These are phyloP conservation scores for Platycnemis pennipes DNA, from an alignment of 2,888 invertebrate species.

Conservation along the genomic window DNA sequence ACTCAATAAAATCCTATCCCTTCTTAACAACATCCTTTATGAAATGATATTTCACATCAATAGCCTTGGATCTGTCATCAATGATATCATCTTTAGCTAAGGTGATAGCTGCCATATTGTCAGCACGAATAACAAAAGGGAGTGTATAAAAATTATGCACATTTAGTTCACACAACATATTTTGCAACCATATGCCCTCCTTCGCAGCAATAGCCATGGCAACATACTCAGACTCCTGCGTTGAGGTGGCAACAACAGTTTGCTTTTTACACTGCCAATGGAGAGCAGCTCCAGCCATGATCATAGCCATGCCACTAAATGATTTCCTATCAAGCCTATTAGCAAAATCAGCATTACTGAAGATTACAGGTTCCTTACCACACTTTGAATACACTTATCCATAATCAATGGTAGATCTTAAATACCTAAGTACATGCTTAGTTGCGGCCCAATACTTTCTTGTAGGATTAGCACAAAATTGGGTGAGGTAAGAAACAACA, in stretches of 20 bases:
- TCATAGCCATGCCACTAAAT: background rate
- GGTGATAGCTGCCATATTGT: too few relatives aligned
- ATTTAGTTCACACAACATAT: too few relatives aligned
- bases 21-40: too few relatives aligned
- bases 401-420: constrained; percentile 10
- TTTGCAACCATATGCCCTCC: too few relatives aligned
- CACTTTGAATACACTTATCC: background rate
- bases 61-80: too few relatives aligned
- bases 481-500: constrained; percentile 2
- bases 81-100: too few relatives aligned
- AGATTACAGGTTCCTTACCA: background rate
- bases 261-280: background rate
- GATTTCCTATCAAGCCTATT: background rate
- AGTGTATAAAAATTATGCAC: too few relatives aligned
- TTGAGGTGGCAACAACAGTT: background rate
- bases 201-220: too few relatives aligned
- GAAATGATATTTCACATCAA: too few relatives aligned
- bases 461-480: background rate
- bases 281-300: background rate
- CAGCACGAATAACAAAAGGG: too few relatives aligned
- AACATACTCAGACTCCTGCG: background rate
- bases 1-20: too few relatives aligned
- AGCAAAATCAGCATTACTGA: background rate
- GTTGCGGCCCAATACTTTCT: background rate
- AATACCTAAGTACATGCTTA: background rate